These are phyloP conservation scores for Falcaria lacertinaria DNA, from an alignment of 2,888 invertebrate species.

Conservation along the genomic window DNA sequence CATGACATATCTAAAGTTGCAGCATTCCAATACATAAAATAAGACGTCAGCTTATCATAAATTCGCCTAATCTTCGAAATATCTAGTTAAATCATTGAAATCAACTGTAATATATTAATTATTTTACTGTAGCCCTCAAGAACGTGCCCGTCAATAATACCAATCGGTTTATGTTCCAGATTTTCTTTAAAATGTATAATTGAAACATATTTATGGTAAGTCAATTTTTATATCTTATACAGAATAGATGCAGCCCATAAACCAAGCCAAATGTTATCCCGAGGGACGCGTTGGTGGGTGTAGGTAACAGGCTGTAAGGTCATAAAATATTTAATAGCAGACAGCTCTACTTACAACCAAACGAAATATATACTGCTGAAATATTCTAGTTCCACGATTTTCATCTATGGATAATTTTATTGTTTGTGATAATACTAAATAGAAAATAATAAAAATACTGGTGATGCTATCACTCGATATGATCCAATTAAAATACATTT, in stretches of 20 bases:
- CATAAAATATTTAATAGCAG: slow-evolving; percentile 65
- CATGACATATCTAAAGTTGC: too few species aligned
- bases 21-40: too few species aligned
- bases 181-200: neutral
- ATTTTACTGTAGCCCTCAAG: too few species aligned
- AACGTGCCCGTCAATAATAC: too few species aligned
- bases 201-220: neutral
- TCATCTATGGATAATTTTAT: slow-evolving; percentile 6
- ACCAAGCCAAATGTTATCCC: slow-evolving; percentile 34
- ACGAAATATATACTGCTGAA: slow-evolving; percentile 24
- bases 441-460: too few species aligned
- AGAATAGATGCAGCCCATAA: slow-evolving; percentile 36
- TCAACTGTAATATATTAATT: too few species aligned
- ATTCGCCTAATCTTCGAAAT: too few species aligned
- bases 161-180: too few species aligned
- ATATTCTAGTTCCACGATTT: slow-evolving; percentile 16
- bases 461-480: neutral
- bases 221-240: slow-evolving; percentile 6
- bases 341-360: slow-evolving; percentile 49
- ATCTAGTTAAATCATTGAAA: too few species aligned
- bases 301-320: slow-evolving; percentile 54
- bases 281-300: slow-evolving; percentile 25
- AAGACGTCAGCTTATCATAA: too few species aligned
- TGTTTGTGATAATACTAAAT: neutral
- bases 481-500: neutral